Evolutionary conservation across 2,113 vertebrate genomes (phyloP).

Genomic region (Phodopus roborovskii): DNA sequence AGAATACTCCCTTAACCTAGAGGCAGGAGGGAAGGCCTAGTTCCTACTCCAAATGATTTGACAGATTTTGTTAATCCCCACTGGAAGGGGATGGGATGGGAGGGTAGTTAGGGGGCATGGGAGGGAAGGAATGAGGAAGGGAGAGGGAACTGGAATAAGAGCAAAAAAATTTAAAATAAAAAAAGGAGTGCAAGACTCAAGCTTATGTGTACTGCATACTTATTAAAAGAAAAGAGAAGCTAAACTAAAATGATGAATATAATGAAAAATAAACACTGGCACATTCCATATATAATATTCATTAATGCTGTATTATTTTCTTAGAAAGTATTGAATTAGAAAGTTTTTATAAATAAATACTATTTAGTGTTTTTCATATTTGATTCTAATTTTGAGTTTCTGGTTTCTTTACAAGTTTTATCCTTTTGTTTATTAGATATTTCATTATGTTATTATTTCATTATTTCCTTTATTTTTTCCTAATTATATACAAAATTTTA

Average conservation of each 20-base stretch:
- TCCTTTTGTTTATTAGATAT: background rate
- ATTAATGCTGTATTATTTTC: background rate
- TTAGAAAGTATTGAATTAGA: background rate
- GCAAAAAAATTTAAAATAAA: too few relatives aligned
- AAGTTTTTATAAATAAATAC: background rate
- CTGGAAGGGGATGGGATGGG: too few relatives aligned
- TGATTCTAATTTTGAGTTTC: background rate
- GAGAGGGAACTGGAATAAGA: too few relatives aligned
- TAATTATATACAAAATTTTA: background rate
- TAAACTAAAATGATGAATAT: constrained; percentile 4
- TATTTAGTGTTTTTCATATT: background rate
- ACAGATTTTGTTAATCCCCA: too few relatives aligned
- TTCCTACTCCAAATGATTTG: too few relatives aligned
- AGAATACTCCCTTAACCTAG: too few relatives aligned
- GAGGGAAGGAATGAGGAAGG: too few relatives aligned
- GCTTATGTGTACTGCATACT: background rate
- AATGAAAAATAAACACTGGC: background rate
- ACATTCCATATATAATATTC: background rate
- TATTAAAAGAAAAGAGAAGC: background rate
- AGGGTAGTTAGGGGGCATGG: too few relatives aligned
- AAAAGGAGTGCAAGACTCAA: background rate
- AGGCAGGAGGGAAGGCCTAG: too few relatives aligned
- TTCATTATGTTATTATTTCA: background rate
- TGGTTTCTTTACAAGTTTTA: background rate
- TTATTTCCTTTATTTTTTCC: background rate